Conservation (phyloP, 2,113 vertebrate genomes). For the Typhlomys cinereus region DNA sequence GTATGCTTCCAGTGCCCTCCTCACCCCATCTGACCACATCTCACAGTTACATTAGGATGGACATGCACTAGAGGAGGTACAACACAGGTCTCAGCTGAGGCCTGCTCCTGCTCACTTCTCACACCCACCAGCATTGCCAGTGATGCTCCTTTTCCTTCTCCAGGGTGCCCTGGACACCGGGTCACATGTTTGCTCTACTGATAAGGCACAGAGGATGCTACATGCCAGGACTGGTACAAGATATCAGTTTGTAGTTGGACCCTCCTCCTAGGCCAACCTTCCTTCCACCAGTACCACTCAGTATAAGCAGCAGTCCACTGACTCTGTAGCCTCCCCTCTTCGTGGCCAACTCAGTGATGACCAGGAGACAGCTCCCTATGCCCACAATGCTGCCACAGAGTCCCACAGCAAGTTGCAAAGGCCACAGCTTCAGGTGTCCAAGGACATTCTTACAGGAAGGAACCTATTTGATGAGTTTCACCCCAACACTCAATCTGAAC, state of each 20-base stretch:
- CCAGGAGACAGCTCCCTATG: not conserved
- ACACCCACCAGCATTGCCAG: not conserved
- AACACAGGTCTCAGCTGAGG: not conserved
- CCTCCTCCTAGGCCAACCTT: not conserved
- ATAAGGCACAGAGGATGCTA: not conserved
- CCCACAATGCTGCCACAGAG: not conserved
- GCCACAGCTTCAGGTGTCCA: not conserved
- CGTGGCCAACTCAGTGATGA: fast-evolving
- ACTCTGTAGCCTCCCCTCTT: not conserved
- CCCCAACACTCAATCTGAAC: not conserved
- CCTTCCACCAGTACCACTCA: not conserved
- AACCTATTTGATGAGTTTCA: not conserved
- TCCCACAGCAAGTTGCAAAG: not conserved
- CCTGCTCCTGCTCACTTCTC: not conserved
- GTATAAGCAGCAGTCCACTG: no score
- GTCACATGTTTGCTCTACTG: not conserved
- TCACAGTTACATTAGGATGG: fast-evolving
- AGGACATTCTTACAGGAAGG: not conserved
- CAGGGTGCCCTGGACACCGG: not conserved
- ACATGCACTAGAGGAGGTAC: no score
- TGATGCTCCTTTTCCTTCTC: not conserved
- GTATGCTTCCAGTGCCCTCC: not conserved
- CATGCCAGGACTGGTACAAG: not conserved
- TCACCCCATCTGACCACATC: not conserved
- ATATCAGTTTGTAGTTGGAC: not conserved